These are phyloP conservation scores for Drosophila melanosoma DNA, from an alignment of 2,888 invertebrate species.

Conservation along the genomic window DNA sequence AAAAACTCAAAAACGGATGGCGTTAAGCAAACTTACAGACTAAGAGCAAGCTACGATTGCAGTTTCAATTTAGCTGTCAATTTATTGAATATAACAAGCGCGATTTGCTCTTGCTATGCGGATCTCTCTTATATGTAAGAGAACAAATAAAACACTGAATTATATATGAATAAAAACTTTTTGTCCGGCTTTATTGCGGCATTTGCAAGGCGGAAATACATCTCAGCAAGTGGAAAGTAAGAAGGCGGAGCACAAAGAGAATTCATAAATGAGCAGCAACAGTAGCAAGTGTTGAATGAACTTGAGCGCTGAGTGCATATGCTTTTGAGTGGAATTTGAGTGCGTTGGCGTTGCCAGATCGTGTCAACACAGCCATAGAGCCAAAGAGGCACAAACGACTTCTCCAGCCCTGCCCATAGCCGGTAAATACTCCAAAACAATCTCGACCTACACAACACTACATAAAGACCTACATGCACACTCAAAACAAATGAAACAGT, in stretches of 20 bases:
- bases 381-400: conserved; percentile 13
- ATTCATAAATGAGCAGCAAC: conserved; percentile 19
- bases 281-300: conserved; percentile 49
- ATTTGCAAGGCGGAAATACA: conserved; percentile 2
- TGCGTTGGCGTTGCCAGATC: conserved; percentile 43
- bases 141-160: background rate
- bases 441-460: too few relatives aligned
- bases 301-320: conserved; percentile 24
- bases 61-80: conserved; percentile 50
- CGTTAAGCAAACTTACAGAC: conserved; percentile 38
- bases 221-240: background rate
- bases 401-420: background rate
- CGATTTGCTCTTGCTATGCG: conserved; percentile 46
- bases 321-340: conserved; percentile 23
- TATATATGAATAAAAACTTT: conserved; percentile 22
- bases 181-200: conserved; percentile 42
- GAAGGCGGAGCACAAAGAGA: conserved; percentile 6
- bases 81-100: conserved; percentile 52
- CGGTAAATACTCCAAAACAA: too few relatives aligned
- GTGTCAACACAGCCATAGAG: background rate
- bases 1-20: conserved; percentile 23
- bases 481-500: background rate
- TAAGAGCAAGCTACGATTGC: conserved; percentile 35
- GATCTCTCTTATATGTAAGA: conserved; percentile 23
- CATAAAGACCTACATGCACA: background rate